Base-by-base conservation (phyloP, 2,797 vertebrate genomes). In the Acanthurus leucopareius region DNA sequence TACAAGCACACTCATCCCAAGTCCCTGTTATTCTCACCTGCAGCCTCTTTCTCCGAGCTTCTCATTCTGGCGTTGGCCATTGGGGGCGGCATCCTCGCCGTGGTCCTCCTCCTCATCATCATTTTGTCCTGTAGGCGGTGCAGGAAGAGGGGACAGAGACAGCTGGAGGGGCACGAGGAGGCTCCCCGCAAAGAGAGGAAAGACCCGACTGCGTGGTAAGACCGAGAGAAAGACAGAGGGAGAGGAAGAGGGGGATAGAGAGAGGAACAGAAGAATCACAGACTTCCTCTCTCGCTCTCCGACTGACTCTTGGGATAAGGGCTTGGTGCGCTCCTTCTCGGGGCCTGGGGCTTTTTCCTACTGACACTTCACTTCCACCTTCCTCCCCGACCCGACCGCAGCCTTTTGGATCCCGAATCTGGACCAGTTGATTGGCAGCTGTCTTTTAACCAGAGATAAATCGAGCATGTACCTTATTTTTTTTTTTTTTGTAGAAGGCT, bases 31-130 rank as follows among this genome's bases (percentile, higher is more conserved):
- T 8, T 66, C 44, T 85, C 72, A 17, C 54, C 75, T 25, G 1
- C 89, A 96, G 95, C 94, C 20, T 95, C 95, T 7, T 93, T 95
- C 92, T 97, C 97, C 0, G 97, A 98, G 83, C 95, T 99, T 45
- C 90, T 97, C 45, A 87, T 96, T 49, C 92, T 99, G 88, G 94
- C 88, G 0, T 68, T 97, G 68, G 93, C 93, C 81, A 95, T 98
- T 0, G 97, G 96, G 1, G 95, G 95, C 0, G 96, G 95, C 0
- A 96, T 97, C 3, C 77, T 83, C 0, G 73, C 93, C 19, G 95
- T 97, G 88, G 90, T 99, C 53, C 3, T 96, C 10, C n/a, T 96
- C 47, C 94, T 98, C 58, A 63, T 92, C 11, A 57, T 85, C 5
- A 91, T 95, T 1, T 72, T 97, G 4, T 82, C 94, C 32, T 93